Conservation (phyloP, 2,797 vertebrate genomes). For the Melanotaenia pygmaea region DNA sequence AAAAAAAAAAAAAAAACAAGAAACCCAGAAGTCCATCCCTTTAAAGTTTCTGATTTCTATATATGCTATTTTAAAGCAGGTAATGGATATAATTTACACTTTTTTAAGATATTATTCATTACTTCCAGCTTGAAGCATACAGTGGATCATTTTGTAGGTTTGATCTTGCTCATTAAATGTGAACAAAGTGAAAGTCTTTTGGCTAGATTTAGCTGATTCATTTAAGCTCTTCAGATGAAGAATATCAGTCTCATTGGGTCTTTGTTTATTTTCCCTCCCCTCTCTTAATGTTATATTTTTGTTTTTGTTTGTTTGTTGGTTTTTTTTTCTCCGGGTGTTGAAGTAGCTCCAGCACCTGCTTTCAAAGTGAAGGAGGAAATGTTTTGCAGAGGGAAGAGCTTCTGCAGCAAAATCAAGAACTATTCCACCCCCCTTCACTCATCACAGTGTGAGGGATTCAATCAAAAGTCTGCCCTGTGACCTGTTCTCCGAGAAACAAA, state of each 20-base stretch:
- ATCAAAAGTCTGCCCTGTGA: constrained; percentile 76
- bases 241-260: constrained; percentile 19
- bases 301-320: background rate
- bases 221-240: constrained; percentile 16
- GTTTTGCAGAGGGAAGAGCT: constrained; percentile 67
- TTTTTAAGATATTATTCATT: constrained; percentile 7
- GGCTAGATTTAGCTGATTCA: constrained; percentile 23
- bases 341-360: constrained; percentile 55
- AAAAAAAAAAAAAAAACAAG: background rate
- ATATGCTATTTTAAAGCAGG: constrained; percentile 5
- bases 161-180: constrained; percentile 41
- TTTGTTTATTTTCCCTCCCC: background rate
- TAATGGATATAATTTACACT: constrained; percentile 6
- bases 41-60: background rate
- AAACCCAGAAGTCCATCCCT: background rate
- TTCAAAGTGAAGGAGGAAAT: constrained; percentile 64
- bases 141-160: constrained; percentile 22
- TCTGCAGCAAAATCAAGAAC: constrained; percentile 70
- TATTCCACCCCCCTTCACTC: constrained; percentile 56
- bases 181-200: constrained; percentile 7
- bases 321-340: constrained; percentile 9
- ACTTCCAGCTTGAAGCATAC: constrained; percentile 18
- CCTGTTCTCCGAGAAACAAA: constrained; percentile 71
- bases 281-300: too few relatives aligned
- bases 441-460: constrained; percentile 73